Percentiles rank a stretch among this genome's conserved stretches.
Evolutionary conservation across 2,888 invertebrate species (phyloP).

Genomic region (Meiosimyza platycephala): DNA sequence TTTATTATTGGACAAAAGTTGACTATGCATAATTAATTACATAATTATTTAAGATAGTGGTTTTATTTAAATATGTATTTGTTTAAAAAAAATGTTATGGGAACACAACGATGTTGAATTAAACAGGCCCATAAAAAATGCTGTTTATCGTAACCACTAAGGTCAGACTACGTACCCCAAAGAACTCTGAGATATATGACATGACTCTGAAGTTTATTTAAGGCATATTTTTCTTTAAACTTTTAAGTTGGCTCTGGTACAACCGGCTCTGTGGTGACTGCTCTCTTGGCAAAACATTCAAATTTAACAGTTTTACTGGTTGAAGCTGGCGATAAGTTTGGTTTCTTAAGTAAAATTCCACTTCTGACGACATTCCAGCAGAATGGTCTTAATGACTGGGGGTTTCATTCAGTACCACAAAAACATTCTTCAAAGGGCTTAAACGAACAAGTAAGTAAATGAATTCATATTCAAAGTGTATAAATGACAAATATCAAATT

Average conservation of each 20-base stretch:
- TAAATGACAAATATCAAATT: neutral
- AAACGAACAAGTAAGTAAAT: conserved; percentile 69
- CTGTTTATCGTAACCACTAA: no score
- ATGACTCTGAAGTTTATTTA: no score
- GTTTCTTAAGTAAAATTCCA: conserved; percentile 73
- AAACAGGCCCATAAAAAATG: no score
- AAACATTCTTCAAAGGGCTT: conserved; percentile 76
- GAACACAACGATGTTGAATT: no score
- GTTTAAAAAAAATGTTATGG: no score
- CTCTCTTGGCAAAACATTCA: conserved; percentile 72
- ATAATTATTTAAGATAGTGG: no score
- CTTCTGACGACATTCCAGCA: conserved; percentile 77
- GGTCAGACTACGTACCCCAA: no score
- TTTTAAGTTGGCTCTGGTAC: conserved; percentile 78
- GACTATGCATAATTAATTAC: no score
- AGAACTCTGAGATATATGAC: no score
- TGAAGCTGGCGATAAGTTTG: conserved; percentile 79
- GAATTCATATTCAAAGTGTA: conserved; percentile 1
- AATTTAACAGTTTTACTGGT: conserved; percentile 72
- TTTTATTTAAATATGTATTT: no score
- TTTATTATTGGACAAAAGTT: no score
- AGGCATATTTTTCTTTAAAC: neutral
- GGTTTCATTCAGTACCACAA: conserved; percentile 74
- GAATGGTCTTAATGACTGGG: conserved; percentile 77
- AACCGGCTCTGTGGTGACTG: conserved; percentile 77